phyloP scores from a whole-genome alignment of 2,113 vertebrate genomes.

The Nycticorax nycticorax region DNA sequence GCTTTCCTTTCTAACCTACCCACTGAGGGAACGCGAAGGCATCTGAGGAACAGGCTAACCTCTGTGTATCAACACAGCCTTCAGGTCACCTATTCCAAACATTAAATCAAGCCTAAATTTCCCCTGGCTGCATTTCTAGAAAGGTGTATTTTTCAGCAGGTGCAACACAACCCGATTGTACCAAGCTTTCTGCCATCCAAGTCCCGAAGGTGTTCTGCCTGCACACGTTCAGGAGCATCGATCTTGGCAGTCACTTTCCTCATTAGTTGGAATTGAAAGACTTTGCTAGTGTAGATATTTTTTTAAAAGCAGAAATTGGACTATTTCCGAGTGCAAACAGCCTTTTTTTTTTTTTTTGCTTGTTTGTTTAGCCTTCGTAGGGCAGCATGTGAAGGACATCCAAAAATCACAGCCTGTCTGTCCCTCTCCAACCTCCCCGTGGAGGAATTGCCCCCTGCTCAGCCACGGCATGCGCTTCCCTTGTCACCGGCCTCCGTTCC shows the following conservation, averaged over 20 bases:
- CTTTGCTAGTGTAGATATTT: not conserved
- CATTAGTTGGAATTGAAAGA: not conserved
- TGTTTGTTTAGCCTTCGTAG: not conserved
- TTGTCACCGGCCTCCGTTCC: rapidly evolving
- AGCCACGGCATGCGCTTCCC: rapidly evolving
- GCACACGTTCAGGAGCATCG: not conserved
- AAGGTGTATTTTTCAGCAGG: not conserved
- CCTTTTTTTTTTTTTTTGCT: not conserved
- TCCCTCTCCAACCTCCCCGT: not conserved
- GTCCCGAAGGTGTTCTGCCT: not conserved
- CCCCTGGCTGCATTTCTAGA: not conserved
- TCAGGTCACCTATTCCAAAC: not conserved
- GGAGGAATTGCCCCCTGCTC: not conserved
- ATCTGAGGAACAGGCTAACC: not conserved
- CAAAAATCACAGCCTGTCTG: not conserved
- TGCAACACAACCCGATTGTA: not conserved
- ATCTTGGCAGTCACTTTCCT: not conserved
- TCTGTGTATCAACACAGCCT: not conserved
- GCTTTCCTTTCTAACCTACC: not conserved
- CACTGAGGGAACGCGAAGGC: not conserved
- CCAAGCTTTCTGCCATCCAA: not conserved
- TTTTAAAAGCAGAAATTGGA: not conserved
- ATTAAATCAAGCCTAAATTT: not conserved
- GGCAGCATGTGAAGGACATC: not conserved
- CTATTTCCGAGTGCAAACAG: not conserved